Percentiles rank a stretch among this genome's conserved stretches.
Conservation (phyloP, 2,888 invertebrate species). For the Coelinius sp. region DNA sequence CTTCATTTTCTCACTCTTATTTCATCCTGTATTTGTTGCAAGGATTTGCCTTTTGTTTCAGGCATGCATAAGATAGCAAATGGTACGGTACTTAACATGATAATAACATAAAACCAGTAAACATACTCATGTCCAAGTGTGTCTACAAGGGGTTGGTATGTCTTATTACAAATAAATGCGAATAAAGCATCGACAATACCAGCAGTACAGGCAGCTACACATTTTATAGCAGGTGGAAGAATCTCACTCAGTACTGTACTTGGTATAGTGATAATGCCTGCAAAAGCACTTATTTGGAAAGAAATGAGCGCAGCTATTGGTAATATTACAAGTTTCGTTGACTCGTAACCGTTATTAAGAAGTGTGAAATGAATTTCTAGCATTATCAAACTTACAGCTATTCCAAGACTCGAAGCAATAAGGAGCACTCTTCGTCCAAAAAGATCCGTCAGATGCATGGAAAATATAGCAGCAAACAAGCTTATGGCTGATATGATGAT, state of each 20-base stretch:
- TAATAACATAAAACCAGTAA: slow-evolving; percentile 51
- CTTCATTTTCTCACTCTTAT: too few relatives aligned
- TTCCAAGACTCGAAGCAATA: slow-evolving; percentile 38
- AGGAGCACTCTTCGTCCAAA: slow-evolving; percentile 59
- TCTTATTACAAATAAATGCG: slow-evolving; percentile 55
- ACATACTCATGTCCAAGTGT: slow-evolving; percentile 52
- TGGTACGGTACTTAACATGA: slow-evolving; percentile 43
- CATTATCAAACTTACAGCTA: slow-evolving; percentile 23
- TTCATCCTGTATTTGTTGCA: slow-evolving; percentile 61
- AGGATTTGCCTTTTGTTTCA: slow-evolving; percentile 63
- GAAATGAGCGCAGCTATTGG: slow-evolving; percentile 49
- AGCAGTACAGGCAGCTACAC: slow-evolving; percentile 53
- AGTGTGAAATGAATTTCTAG: slow-evolving; percentile 44
- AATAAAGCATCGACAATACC: slow-evolving; percentile 55
- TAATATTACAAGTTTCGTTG: slow-evolving; percentile 52
- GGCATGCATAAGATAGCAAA: slow-evolving; percentile 49
- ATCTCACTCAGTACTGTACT: slow-evolving; percentile 59
- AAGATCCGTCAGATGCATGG: slow-evolving; percentile 57
- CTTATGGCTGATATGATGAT: slow-evolving; percentile 36
- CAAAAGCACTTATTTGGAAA: slow-evolving; percentile 47
- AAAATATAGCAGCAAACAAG: slow-evolving; percentile 37
- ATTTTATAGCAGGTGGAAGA: slow-evolving; percentile 57
- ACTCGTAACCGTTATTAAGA: slow-evolving; percentile 51
- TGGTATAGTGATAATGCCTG: slow-evolving; percentile 55
- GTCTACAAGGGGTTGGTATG: slow-evolving; percentile 56